These are phyloP conservation scores for Leptodactylus fuscus DNA, from an alignment of 2,113 vertebrate species.

Conservation along the genomic window DNA sequence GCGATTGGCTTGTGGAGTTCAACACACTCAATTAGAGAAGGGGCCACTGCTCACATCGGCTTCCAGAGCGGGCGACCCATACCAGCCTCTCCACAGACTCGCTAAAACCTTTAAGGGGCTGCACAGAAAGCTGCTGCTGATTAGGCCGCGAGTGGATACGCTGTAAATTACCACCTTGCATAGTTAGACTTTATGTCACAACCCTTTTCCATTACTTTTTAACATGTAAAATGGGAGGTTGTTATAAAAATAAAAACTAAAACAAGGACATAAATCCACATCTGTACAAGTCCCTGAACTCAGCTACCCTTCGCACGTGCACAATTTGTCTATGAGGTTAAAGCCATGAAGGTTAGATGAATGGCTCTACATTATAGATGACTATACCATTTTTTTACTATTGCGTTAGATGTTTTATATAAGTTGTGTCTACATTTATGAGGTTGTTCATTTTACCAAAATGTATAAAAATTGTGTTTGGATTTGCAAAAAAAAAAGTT, in stretches of 20 bases:
- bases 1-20: conserved; percentile 43
- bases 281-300: neutral
- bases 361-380: neutral
- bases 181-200: conserved; percentile 17
- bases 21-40: conserved; percentile 42
- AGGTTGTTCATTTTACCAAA: neutral
- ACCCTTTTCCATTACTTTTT: neutral
- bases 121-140: neutral
- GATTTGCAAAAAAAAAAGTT: neutral
- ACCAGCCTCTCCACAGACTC: conserved; percentile 14
- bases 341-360: neutral
- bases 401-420: neutral
- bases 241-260: conserved; percentile 6
- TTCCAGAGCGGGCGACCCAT: neutral
- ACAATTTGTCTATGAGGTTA: neutral
- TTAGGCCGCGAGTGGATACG: neutral
- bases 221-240: neutral
- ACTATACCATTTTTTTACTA: neutral
- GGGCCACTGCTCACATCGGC: conserved; percentile 19
- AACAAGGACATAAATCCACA: conserved; percentile 6
- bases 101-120: neutral
- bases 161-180: conserved; percentile 8
- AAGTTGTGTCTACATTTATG: neutral
- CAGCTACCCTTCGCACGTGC: neutral
- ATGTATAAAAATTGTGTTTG: neutral